Evolutionary conservation across 2,113 vertebrate species (phyloP).

Genomic region (Pelodiscus sinensis): DNA sequence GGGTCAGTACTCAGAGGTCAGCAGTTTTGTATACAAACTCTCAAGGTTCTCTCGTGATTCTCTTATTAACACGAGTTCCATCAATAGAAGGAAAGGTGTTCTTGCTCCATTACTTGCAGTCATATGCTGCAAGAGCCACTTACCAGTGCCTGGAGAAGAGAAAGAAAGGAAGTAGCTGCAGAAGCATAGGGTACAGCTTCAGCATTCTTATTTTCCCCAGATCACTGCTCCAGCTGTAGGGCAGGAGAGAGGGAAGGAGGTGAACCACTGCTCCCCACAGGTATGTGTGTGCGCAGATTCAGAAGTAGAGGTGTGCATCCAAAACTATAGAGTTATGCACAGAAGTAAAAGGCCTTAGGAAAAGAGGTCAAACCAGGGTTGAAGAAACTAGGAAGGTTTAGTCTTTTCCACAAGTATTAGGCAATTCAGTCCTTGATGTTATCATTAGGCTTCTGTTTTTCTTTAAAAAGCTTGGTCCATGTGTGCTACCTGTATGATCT

Average conservation of each 20-base stretch:
- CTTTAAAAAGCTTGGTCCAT: not conserved
- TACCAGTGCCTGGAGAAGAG: not conserved
- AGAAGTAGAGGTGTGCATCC: not conserved
- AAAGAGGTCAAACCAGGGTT: not conserved
- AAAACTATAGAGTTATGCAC: not conserved
- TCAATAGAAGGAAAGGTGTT: not conserved
- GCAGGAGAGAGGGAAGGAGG: not conserved
- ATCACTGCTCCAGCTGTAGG: not conserved
- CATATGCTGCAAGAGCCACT: not conserved
- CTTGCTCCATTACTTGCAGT: not conserved
- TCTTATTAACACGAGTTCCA: accelerated
- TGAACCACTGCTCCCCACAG: not conserved
- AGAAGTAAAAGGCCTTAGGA: not conserved
- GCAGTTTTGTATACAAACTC: not conserved
- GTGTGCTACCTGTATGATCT: too few relatives aligned
- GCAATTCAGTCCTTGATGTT: not conserved
- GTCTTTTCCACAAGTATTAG: not conserved
- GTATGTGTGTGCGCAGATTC: not conserved
- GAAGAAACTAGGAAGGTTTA: not conserved
- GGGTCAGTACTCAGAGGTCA: not conserved
- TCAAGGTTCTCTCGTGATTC: not conserved
- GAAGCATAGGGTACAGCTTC: not conserved
- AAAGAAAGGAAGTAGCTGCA: not conserved
- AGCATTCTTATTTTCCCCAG: not conserved
- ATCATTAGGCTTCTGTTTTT: not conserved